These are phyloP conservation scores for Stomatorhinus walkeri DNA, from an alignment of 2,797 vertebrate species.

Conservation along the genomic window DNA sequence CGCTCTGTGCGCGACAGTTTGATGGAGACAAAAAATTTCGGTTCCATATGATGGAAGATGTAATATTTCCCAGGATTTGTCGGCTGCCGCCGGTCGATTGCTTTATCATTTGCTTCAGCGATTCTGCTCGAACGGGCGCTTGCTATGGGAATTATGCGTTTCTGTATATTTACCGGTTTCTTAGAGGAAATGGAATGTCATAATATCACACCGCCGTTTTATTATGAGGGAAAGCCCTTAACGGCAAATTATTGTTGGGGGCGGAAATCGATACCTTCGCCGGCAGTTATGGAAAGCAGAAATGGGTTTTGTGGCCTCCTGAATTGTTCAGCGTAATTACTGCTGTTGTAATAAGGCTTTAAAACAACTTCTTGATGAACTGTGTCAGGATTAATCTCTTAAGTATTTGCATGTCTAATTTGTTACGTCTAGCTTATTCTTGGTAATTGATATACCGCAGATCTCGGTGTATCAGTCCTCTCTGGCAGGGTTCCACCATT, in stretches of 20 bases:
- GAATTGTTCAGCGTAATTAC: slow-evolving; percentile 10
- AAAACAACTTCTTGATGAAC: slow-evolving; percentile 2
- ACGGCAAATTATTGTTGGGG: not conserved
- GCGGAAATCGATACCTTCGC: slow-evolving; percentile 5
- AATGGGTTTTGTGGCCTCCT: slow-evolving; percentile 9
- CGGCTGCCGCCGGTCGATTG: not conserved
- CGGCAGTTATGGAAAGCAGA: not conserved
- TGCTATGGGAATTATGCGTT: not conserved
- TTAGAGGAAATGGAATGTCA: slow-evolving; percentile 8
- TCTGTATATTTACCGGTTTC: not conserved
- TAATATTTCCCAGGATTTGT: not conserved
- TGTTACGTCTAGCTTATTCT: not conserved
- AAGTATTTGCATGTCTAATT: not conserved
- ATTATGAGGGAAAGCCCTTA: not conserved
- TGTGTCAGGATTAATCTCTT: not conserved
- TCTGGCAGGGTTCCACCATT: not conserved
- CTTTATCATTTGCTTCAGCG: not conserved
- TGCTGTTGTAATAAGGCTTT: slow-evolving; percentile 3
- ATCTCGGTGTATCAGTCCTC: not conserved
- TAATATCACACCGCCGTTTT: not conserved
- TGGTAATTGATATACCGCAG: not conserved
- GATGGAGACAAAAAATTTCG: not conserved
- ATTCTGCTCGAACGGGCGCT: not conserved
- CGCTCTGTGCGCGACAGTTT: not conserved
- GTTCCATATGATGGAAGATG: not conserved